Evolutionary conservation across 2,113 vertebrate species (phyloP), one percentile per base, ranked within the genome.

Genomic region (Gadus macrocephalus): DNA sequence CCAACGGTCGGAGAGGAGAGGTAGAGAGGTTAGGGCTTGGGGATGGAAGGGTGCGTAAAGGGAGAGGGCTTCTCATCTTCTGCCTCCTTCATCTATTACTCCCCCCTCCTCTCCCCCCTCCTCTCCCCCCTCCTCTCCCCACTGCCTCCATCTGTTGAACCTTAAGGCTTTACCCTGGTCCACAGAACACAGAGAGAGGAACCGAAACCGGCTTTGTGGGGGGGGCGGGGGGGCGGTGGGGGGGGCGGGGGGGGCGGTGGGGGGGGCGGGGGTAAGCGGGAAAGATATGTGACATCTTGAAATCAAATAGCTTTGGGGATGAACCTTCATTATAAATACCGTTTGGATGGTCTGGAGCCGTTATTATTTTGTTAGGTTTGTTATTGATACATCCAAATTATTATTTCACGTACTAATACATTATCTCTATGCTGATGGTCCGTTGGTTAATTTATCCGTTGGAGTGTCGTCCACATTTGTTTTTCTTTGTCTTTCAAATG

Each of bases 161-260:
- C n/a, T 58, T 61, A 25, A n/a, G 53, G 64, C 69, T 66, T 70
- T 60, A 72, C 67, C 64, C 63, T 17, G 64, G 67, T 53, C 75
- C 69, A 70, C 58, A 70, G 68, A 75, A 67, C 67, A 79, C 69
- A 49, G 42, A 70, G 75, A 79, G 83, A 89, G 89, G 88, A 91
- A 90, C 78, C 86, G 88, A 91, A 91, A 91, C 88, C 76, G 55
- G 64, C 3, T 62, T 22, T 14, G 42, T 27, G 49, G 77, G 55
- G 7, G 53, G 19, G 53, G 16, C 5, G 38, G 62, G 5, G 62
- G 11, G 4, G 25, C 12, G 60, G 19, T n/a, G n/a, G n/a, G n/a
- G n/a, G n/a, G n/a, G n/a, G n/a, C n/a, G 49, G 77, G 55, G 7
- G 53, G 19, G 53, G 16, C 5, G 38, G 62, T n/a, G n/a, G n/a